Evolutionary conservation across 2,888 invertebrate genomes (phyloP), one percentile per base, ranked within the genome.

Genomic region (Eristalinus aeneus): DNA sequence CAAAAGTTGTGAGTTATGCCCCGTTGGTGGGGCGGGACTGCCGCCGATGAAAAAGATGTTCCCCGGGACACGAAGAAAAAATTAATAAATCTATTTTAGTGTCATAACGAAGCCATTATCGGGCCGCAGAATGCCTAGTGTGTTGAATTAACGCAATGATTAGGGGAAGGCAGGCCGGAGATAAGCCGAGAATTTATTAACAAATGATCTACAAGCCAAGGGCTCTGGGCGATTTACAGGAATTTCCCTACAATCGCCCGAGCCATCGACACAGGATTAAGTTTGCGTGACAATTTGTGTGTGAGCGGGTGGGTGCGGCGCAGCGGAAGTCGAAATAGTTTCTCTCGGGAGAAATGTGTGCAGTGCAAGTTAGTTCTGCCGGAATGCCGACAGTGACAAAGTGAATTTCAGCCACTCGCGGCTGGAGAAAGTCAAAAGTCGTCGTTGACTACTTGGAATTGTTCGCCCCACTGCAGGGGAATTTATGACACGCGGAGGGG

Each of bases 61-160:
- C 27, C 60, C 23, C 61, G 53, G 53, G 39, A 76, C 54, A 31
- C 36, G 53, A 20, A 78, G 20, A 63, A 63, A 80, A 76, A 81
- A 68, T 72, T 76, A 80, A 85, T 85, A 85, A 85, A 81, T 81
- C 85, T 72, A 80, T 76, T 81, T 72, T 61, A 76, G 76, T 81
- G 81, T 63, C 72, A 76, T 76, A 85, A 76, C 71, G 72, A 68
- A 76, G 34, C 72, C 80, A 85, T 85, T 85, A 85, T 74, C 74
- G 46, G 39, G n/a, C 72, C 23, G 11, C 16, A 58, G 60, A 76
- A 81, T 76, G 76, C 69, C 68, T 76, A n/a, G n/a, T 58, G 63
- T 58, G 67, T 65, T 76, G 81, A 81, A 85, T 85, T 81, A 84
- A 84, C 79, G 65, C 61, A 71, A 72, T 67, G 75, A 84, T 79